Conservation (phyloP, 1,140 invertebrate species). For the Drosophila malerkotliana region DNA sequence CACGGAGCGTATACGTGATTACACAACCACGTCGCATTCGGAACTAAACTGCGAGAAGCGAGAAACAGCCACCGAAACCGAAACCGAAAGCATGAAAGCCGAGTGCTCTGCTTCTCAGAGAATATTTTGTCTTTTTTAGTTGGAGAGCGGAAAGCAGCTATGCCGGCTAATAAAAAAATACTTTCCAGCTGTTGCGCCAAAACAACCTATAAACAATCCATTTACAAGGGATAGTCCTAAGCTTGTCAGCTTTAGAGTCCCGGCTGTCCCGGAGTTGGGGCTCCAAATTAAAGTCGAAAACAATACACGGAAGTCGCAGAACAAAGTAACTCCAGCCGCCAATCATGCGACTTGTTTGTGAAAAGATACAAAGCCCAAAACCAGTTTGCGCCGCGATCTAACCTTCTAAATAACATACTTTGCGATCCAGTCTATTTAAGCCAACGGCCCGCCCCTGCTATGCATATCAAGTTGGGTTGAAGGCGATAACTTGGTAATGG, state of each 20-base stretch:
- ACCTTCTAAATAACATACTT: constrained; percentile 70
- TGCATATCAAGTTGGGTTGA: constrained; percentile 75
- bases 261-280: constrained; percentile 1
- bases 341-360: constrained; percentile 22
- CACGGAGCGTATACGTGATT: constrained; percentile 50
- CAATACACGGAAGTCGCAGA: constrained; percentile 64
- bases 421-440: constrained; percentile 69
- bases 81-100: background rate
- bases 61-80: background rate
- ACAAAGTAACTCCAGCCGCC: constrained; percentile 21
- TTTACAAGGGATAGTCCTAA: constrained; percentile 36
- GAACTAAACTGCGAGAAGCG: constrained; percentile 47
- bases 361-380: constrained; percentile 25
- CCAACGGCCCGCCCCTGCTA: constrained; percentile 71
- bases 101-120: constrained; percentile 43
- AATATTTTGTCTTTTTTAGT: background rate
- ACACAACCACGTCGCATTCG: constrained; percentile 80
- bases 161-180: constrained; percentile 39
- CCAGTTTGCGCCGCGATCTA: constrained; percentile 58
- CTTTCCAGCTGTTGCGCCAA: constrained; percentile 49
- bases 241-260: background rate
- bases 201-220: constrained; percentile 55
- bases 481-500: constrained; percentile 50
- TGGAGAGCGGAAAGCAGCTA: constrained; percentile 25
- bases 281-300: constrained; percentile 60